Percentiles rank a stretch among this genome's conserved stretches.
Evolutionary conservation across 2,113 vertebrate genomes (phyloP).

Genomic region (Dermatemys mawii): DNA sequence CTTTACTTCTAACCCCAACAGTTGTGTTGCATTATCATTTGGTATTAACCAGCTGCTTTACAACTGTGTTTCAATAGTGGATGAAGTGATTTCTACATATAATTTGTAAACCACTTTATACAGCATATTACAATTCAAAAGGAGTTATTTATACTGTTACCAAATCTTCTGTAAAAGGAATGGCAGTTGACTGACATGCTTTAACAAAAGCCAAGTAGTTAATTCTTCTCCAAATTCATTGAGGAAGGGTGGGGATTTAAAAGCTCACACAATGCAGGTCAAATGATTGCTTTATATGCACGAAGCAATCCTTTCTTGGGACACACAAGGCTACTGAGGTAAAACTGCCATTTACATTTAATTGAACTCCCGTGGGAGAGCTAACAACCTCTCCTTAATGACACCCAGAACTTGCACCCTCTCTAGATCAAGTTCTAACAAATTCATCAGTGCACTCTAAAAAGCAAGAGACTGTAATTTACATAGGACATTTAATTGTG

Average conservation of each 20-base stretch:
- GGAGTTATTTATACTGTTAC: not conserved
- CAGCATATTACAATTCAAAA: not conserved
- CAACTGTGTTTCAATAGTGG: accelerated
- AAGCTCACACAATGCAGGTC: not conserved
- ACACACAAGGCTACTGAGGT: not conserved
- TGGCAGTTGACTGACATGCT: not conserved
- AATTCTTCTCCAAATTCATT: not conserved
- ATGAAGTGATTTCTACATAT: not conserved
- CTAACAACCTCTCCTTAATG: not conserved
- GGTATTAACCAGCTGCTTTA: not conserved
- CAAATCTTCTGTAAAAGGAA: not conserved
- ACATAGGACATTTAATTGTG: slow-evolving; percentile 32
- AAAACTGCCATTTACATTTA: not conserved
- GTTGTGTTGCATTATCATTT: not conserved
- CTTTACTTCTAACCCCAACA: slow-evolving; percentile 10
- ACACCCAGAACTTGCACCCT: not conserved
- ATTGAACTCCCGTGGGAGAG: not conserved
- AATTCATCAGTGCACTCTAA: not conserved
- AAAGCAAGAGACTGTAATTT: slow-evolving; percentile 16
- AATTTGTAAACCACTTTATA: not conserved
- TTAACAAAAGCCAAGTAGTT: not conserved
- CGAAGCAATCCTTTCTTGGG: not conserved
- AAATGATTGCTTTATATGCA: not conserved
- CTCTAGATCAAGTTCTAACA: not conserved
- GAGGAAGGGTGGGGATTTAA: not conserved